Conservation (phyloP, 2,113 vertebrate genomes). For the Trematomus loennbergii region DNA sequence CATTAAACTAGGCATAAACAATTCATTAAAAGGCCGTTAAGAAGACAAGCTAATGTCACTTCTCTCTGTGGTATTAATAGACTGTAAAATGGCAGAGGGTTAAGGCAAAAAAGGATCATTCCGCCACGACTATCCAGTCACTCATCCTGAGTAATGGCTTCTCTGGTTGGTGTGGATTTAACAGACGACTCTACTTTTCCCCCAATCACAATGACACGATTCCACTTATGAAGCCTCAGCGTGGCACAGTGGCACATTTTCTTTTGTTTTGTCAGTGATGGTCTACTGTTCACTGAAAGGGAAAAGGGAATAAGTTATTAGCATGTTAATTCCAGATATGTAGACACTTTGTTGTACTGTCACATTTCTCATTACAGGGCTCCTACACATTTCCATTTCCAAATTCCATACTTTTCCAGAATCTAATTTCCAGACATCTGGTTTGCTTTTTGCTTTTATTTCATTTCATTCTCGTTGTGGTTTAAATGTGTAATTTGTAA, state of each 20-base stretch:
- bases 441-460: too few relatives aligned
- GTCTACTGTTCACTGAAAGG: conserved; percentile 23
- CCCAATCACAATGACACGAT: conserved; percentile 31
- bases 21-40: conserved; percentile 85
- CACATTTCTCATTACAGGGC: neutral
- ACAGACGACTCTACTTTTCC: conserved; percentile 15
- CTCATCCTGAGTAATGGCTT: conserved; percentile 71
- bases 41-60: conserved; percentile 82
- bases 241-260: conserved; percentile 35
- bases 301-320: conserved; percentile 11
- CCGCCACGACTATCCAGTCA: conserved; percentile 59
- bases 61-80: conserved; percentile 80
- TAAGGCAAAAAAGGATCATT: conserved; percentile 75
- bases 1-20: conserved; percentile 86
- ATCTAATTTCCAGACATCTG: too few relatives aligned
- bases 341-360: conserved; percentile 16
- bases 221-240: conserved; percentile 21
- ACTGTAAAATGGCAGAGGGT: conserved; percentile 79
- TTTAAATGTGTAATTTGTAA: too few relatives aligned
- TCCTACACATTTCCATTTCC: too few relatives aligned
- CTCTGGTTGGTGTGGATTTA: conserved; percentile 49
- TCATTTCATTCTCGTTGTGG: too few relatives aligned
- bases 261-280: conserved; percentile 23
- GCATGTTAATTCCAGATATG: conserved; percentile 1
- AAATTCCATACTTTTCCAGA: too few relatives aligned